Percentiles rank a stretch among this genome's conserved stretches.
Conservation (phyloP, 2,888 invertebrate genomes). For the Sphecodes monilicornis region DNA sequence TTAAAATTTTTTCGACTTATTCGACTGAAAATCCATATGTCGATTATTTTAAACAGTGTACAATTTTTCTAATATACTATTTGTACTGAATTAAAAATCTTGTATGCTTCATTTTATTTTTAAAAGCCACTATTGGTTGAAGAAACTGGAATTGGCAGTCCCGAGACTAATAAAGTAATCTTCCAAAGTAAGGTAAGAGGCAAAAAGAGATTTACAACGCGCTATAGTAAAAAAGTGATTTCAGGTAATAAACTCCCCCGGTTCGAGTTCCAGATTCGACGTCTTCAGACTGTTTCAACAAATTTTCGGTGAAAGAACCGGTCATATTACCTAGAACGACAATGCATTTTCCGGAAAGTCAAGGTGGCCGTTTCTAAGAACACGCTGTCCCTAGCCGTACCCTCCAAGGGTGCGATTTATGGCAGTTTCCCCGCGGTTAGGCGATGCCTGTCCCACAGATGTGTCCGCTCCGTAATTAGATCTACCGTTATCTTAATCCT, state of each 20-base stretch:
- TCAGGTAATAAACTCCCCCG: neutral
- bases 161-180: neutral
- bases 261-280: neutral
- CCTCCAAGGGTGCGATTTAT: conserved; percentile 17
- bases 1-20: too few species aligned
- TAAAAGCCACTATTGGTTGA: neutral
- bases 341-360: neutral
- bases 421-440: neutral
- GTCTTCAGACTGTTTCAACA: neutral
- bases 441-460: conserved; percentile 6
- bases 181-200: neutral
- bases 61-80: too few species aligned
- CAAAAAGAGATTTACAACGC: neutral
- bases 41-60: too few species aligned
- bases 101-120: neutral
- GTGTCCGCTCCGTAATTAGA: neutral
- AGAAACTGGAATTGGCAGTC: neutral
- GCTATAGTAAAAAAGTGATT: neutral
- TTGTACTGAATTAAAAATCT: too few species aligned
- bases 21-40: too few species aligned
- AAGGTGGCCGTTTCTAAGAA: conserved; percentile 33
- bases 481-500: conserved; percentile 8
- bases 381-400: neutral
- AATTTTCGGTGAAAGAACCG: neutral
- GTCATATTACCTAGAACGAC: neutral